Evolutionary conservation across 2,113 vertebrate genomes (phyloP).

Genomic region (Heteronetta atricapilla): DNA sequence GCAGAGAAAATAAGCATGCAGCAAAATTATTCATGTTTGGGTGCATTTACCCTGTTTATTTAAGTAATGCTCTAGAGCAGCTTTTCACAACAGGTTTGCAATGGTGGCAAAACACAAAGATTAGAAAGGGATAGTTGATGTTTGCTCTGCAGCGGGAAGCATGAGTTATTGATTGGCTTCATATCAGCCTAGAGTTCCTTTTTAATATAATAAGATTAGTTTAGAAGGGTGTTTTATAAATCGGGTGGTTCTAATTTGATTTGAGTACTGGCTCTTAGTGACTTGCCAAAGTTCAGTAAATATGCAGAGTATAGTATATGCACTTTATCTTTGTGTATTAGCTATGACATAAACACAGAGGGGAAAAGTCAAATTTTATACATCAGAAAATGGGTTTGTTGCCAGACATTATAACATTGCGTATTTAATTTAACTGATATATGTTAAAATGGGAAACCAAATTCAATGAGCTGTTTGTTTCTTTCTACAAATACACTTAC

Average conservation of each 20-base stretch:
- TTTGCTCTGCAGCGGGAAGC: slow-evolving; percentile 39
- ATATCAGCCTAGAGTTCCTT: slow-evolving; percentile 38
- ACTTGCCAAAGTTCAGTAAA: slow-evolving; percentile 67
- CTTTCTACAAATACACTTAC: slow-evolving; percentile 59
- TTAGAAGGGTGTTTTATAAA: slow-evolving; percentile 60
- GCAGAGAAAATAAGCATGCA: slow-evolving; percentile 21
- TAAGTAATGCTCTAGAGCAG: not conserved
- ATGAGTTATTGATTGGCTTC: slow-evolving; percentile 44
- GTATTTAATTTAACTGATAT: slow-evolving; percentile 69
- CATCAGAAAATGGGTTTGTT: slow-evolving; percentile 52
- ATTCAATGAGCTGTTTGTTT: slow-evolving; percentile 72
- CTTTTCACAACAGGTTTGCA: slow-evolving; percentile 9
- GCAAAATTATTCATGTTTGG: not conserved
- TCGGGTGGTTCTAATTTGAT: slow-evolving; percentile 47
- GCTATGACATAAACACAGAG: slow-evolving; percentile 62
- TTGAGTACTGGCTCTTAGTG: slow-evolving; percentile 52
- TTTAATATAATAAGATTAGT: slow-evolving; percentile 33
- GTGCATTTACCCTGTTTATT: not conserved
- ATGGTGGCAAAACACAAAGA: slow-evolving; percentile 15
- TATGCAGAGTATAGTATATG: slow-evolving; percentile 38
- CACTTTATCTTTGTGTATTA: slow-evolving; percentile 66
- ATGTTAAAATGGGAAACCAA: slow-evolving; percentile 67
- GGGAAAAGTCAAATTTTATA: slow-evolving; percentile 67
- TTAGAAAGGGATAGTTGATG: slow-evolving; percentile 12
- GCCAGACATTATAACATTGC: slow-evolving; percentile 50